Conservation (phyloP, 2,888 invertebrate genomes). For the Ennomos fuscantarius region DNA sequence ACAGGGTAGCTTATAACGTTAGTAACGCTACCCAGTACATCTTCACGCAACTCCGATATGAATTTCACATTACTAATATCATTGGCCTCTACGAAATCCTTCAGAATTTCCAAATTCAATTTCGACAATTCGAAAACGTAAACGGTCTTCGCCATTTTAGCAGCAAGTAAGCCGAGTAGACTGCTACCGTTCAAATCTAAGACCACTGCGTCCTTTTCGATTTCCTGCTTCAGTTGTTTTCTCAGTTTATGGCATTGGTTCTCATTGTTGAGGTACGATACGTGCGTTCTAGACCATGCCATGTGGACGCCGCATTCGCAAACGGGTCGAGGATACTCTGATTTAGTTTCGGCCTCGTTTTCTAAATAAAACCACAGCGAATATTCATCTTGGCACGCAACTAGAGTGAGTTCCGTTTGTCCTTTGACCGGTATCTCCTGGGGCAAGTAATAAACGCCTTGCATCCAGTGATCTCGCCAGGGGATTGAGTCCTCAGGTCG, state of each 20-base stretch:
- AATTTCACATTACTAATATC: constrained; percentile 86
- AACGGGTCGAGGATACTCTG: constrained; percentile 80
- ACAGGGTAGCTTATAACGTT: constrained; percentile 94
- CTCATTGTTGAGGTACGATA: constrained; percentile 94
- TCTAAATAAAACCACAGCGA: constrained; percentile 95
- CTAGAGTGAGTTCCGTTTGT: constrained; percentile 86
- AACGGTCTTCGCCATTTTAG: constrained; percentile 89
- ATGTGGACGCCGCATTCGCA: constrained; percentile 94
- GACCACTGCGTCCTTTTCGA: constrained; percentile 86
- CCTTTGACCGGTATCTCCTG: constrained; percentile 83
- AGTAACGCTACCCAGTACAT: constrained; percentile 80
- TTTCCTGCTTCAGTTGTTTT: constrained; percentile 84
- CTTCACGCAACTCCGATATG: constrained; percentile 78
- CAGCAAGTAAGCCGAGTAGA: constrained; percentile 89
- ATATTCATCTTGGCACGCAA: constrained; percentile 95
- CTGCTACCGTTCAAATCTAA: constrained; percentile 94
- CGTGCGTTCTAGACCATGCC: constrained; percentile 91
- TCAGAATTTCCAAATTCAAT: constrained; percentile 86
- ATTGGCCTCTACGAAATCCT: constrained; percentile 88
- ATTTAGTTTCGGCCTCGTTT: constrained; percentile 55
- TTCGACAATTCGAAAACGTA: constrained; percentile 88
- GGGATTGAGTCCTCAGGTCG: constrained; percentile 86
- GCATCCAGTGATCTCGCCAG: constrained; percentile 99
- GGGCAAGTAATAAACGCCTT: constrained; percentile 96
- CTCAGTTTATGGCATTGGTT: constrained; percentile 88